These are phyloP conservation scores for Drosophila baimaii DNA, from an alignment of 1,140 invertebrate species.

Conservation along the genomic window DNA sequence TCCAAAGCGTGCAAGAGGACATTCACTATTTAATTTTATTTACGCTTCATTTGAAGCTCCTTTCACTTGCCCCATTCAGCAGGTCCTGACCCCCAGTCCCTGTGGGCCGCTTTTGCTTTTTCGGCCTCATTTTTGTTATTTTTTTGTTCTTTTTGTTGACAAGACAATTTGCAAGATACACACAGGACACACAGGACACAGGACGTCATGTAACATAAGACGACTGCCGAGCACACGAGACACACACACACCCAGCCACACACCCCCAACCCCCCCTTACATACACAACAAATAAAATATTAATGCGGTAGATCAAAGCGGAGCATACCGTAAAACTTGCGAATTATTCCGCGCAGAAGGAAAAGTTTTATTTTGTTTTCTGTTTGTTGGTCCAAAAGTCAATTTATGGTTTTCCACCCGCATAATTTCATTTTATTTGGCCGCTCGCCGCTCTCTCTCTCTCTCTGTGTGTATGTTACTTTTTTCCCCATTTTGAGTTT, in stretches of 20 bases:
- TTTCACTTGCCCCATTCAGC: constrained; percentile 19
- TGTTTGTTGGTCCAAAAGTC: constrained; percentile 60
- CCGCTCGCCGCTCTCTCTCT: constrained; percentile 9
- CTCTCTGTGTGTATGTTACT: constrained; percentile 10
- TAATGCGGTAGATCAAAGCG: constrained; percentile 65
- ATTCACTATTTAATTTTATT: constrained; percentile 42
- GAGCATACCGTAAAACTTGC: constrained; percentile 45
- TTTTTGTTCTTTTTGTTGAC: constrained; percentile 63
- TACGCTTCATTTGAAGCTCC: constrained; percentile 59
- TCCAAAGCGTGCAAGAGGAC: constrained; percentile 5
- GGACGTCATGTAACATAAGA: constrained; percentile 19
- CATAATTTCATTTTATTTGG: constrained; percentile 75
- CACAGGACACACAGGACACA: not conserved
- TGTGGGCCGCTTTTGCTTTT: constrained; percentile 17
- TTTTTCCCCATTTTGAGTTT: constrained; percentile 30
- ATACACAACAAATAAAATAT: constrained; percentile 57
- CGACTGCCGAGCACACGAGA: too few relatives aligned
- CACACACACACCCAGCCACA: constrained; percentile 6
- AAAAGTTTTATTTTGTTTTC: constrained; percentile 61
- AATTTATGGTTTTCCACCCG: constrained; percentile 76
- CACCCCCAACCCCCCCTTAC: not conserved
- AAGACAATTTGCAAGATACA: constrained; percentile 59
- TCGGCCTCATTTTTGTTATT: constrained; percentile 8
- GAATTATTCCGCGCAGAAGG: constrained; percentile 39
- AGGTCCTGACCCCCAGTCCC: constrained; percentile 20